Base-by-base conservation (phyloP, 2,888 invertebrate species). In the Imbricaverruca yamaguchii region DNA sequence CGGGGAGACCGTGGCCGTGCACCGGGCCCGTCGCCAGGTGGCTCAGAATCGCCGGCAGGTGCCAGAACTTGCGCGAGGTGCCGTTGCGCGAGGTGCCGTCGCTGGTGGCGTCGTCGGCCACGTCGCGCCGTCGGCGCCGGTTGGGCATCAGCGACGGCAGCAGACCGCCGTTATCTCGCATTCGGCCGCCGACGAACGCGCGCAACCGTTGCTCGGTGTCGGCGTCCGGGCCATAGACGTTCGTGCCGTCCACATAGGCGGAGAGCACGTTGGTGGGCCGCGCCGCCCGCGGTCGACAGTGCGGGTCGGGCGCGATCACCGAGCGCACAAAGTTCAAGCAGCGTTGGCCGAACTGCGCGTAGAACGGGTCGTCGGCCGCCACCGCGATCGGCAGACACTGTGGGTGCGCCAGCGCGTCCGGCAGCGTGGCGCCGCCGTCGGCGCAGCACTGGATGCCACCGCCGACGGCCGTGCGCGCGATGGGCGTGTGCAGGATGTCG, bases 301-400 rank as follows among this genome's bases (percentile, higher is more conserved):
- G 90, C 82, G 91, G 89, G 84, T 92, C 91, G 81, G 91, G 89
- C 80, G 93, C 92, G 3, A 91, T 91, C 67, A 89, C 89, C 4
- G 92, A 92, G 83, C 93, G 89, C 11, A 93, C 91, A 85, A 93
- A 93, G 88, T 92, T 92, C 89, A 92, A 90, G 86, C 93, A 94
- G 69, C 89, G 88, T 12, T 88, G 87, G 8, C 82, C 80, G 53
- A 79, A 57, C 6, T 55, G 25, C 15, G 79, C 21, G 82, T 80
- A 83, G 83, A 81, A 81, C 8, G 83, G 83, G 80, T 84, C 84
- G 78, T 83, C 77, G 13, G 25, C 80, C 1, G 82, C 82, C 55
- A 84, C 82, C 13, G 56, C 69, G 53, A 84, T 83, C n/a, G 83
- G 82, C 74, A 82, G 81, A 65, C 84, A 84, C 18, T 82, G 63